Conservation (phyloP, 1,140 invertebrate species). For the Bombus turneri region DNA sequence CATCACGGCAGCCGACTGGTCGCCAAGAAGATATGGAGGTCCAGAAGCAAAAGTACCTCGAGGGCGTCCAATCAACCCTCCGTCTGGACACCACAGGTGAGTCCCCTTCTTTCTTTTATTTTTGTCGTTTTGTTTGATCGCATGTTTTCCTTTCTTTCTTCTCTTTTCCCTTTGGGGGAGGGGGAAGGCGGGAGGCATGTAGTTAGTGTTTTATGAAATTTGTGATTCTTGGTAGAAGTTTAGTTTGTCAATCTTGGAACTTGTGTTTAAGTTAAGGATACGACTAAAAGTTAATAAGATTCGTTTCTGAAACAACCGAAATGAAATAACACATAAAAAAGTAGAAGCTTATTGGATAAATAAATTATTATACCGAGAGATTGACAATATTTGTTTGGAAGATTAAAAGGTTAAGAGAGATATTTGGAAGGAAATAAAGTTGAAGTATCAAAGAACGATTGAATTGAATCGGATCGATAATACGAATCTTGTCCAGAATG, state of each 20-base stretch:
- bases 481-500: background rate
- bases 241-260: no score
- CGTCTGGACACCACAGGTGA: conserved; percentile 92
- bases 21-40: conserved; percentile 91
- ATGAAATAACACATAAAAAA: no score
- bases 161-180: background rate
- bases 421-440: no score
- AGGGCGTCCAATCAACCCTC: conserved; percentile 82
- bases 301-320: no score
- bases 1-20: conserved; percentile 88
- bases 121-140: background rate
- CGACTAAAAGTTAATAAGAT: no score
- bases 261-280: no score
- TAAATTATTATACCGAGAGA: no score
- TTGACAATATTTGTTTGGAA: background rate
- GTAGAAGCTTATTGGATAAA: no score
- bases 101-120: background rate
- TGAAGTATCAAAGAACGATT: background rate
- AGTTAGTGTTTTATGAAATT: no score
- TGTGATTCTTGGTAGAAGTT: no score
- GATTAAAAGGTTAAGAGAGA: no score
- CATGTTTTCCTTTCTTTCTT: background rate
- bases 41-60: conserved; percentile 90
- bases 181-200: accelerated
- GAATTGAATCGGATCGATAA: background rate